Base-by-base conservation (phyloP, 2,888 invertebrate genomes). In the Apotomis turbidana region DNA sequence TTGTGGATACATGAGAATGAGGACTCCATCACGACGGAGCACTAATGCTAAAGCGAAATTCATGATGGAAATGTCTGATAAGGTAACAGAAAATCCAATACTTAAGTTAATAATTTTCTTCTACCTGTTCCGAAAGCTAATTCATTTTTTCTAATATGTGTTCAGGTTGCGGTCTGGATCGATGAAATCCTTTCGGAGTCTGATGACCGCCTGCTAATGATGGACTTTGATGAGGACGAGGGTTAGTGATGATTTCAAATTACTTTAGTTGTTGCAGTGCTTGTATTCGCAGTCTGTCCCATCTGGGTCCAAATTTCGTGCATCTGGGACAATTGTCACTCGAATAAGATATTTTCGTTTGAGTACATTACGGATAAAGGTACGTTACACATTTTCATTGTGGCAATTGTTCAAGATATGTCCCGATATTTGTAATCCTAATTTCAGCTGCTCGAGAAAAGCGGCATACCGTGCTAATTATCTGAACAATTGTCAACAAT, bases 151-250 rank as follows among this genome's bases (percentile, higher is more conserved):
- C 9, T 49, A 6, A 49, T 49, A 9, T 59, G 0, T 49, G 8
- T 6, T 12, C 74, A 93, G 93, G 81, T 93, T 71, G 91, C 93
- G 0, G 86, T 91, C 58, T 93, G 93, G 93, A 91, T 93, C 57
- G 90, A 93, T 63, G 91, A 92, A 79, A 88, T 93, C 62, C 83
- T 93, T 12, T 78, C 83, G 27, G 93, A 93, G 75, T 90, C 92
- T 1, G 91, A 93, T 46, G 93, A 92, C 63, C 84, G 89, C n/a
- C 91, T 93, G 91, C 80, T 93, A 38, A 91, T 93, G 90, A 93
- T 93, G 92, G 93, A 93, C 80, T 88, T 87, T 71, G 93, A 93
- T 68, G 93, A 93, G 81, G 92, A 93, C 69, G 88, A 90, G 9
- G 93, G 93, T 93, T 80, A 85, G 84, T 74, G 44, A 59, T 71